These are phyloP conservation scores for Xerus inauris DNA, from an alignment of 2,113 vertebrate species.

Conservation along the genomic window DNA sequence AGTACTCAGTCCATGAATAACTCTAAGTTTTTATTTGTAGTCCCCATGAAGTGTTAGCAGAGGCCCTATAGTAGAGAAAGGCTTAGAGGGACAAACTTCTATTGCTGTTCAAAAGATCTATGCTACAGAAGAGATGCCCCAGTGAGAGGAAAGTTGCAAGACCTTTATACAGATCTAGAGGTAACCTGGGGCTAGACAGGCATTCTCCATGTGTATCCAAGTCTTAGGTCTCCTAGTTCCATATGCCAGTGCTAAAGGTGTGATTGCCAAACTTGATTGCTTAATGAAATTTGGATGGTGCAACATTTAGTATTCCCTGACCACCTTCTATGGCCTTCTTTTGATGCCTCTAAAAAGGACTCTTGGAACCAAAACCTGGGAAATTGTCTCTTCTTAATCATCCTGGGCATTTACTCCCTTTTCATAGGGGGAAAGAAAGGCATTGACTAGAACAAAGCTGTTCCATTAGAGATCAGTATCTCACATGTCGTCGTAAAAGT, in stretches of 20 bases:
- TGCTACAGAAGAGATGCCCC: background rate
- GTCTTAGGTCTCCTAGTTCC: background rate
- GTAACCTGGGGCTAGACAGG: background rate
- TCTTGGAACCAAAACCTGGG: background rate
- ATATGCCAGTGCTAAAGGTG: background rate
- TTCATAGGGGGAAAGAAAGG: background rate
- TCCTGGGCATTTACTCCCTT: background rate
- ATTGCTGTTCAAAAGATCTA: background rate
- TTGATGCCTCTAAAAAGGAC: background rate
- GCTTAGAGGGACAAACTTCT: background rate
- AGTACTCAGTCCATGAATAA: background rate
- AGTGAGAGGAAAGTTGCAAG: background rate
- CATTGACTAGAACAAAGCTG: background rate
- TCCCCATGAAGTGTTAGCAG: background rate
- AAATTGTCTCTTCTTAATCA: background rate
- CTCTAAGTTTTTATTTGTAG: background rate
- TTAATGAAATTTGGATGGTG: background rate
- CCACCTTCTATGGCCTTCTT: background rate
- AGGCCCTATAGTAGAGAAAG: background rate
- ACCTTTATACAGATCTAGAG: background rate
- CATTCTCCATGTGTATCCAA: background rate
- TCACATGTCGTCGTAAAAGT: background rate
- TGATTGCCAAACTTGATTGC: background rate
- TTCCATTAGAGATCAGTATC: slow-evolving; percentile 18
- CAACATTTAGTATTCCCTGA: background rate